Evolutionary conservation across 2,797 vertebrate genomes (phyloP).

Genomic region (Hybognathus amarus): DNA sequence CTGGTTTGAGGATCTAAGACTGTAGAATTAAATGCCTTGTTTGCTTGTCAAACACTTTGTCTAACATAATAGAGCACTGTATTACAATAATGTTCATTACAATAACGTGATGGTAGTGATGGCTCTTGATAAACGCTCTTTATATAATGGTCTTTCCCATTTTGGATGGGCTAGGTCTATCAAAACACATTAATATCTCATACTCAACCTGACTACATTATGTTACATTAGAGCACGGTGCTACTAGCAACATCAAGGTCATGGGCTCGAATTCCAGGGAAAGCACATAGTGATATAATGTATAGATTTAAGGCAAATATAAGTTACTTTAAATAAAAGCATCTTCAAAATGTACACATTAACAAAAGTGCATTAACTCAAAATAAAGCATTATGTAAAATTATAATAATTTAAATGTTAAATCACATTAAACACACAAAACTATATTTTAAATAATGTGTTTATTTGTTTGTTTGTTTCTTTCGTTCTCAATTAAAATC

Average conservation of each 20-base stretch:
- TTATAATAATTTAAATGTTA: background rate
- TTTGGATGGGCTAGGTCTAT: constrained; percentile 23
- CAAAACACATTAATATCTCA: constrained; percentile 22
- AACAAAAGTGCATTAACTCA: background rate
- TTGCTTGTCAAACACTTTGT: constrained; percentile 20
- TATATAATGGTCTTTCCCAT: constrained; percentile 17
- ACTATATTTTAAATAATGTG: background rate
- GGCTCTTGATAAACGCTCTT: constrained; percentile 26
- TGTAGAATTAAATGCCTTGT: background rate
- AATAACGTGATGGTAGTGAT: background rate
- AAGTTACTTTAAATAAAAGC: background rate
- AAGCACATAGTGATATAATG: background rate
- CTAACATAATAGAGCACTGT: background rate
- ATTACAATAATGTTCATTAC: background rate
- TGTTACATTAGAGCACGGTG: background rate
- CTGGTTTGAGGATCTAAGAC: background rate
- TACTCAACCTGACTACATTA: constrained; percentile 3
- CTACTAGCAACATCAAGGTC: background rate
- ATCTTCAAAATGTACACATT: background rate
- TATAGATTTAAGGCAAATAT: background rate
- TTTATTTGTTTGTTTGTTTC: too few species aligned
- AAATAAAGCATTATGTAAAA: background rate
- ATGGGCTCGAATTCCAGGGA: background rate
- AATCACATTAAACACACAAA: background rate
- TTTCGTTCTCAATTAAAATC: background rate